A percentile compares a stretch with the other conserved stretches of the same genome.
phyloP scores from a whole-genome alignment of 2,797 vertebrate species.

The Lepidocolaptes lacrymiger region DNA sequence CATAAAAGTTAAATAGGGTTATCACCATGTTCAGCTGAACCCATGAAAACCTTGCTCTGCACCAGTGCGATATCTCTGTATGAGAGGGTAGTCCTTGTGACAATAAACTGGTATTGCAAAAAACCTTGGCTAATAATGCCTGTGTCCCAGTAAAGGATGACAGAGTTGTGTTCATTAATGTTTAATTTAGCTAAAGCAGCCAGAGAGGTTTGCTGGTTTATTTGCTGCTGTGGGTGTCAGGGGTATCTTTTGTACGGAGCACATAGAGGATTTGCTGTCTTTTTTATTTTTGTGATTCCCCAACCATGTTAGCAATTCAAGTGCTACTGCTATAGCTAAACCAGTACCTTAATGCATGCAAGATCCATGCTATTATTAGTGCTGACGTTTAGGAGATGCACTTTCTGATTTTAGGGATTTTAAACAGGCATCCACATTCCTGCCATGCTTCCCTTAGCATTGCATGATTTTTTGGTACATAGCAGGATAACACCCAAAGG shows the following conservation, averaged over 20 bases:
- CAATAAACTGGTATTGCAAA: not conserved
- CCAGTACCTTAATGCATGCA: not conserved
- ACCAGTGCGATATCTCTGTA: rapidly evolving
- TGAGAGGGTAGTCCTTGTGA: not conserved
- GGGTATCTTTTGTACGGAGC: not conserved
- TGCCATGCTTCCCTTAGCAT: not conserved
- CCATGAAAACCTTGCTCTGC: not conserved
- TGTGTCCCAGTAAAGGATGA: not conserved
- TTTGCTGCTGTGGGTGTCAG: not conserved
- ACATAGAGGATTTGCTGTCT: not conserved
- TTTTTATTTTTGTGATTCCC: not conserved
- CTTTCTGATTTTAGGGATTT: not conserved
- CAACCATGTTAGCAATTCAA: not conserved
- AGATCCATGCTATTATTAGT: not conserved
- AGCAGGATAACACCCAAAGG: not conserved
- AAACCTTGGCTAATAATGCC: not conserved
- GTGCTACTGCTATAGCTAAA: not conserved
- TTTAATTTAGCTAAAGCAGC: not conserved
- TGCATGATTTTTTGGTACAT: not conserved
- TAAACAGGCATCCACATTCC: not conserved
- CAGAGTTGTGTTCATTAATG: not conserved
- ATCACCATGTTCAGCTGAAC: not conserved
- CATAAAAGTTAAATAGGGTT: not conserved
- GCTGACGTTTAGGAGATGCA: not conserved
- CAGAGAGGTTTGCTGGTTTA: not conserved